phyloP scores from a whole-genome alignment of 2,113 vertebrate genomes.

The Bambusicola thoracicus region DNA sequence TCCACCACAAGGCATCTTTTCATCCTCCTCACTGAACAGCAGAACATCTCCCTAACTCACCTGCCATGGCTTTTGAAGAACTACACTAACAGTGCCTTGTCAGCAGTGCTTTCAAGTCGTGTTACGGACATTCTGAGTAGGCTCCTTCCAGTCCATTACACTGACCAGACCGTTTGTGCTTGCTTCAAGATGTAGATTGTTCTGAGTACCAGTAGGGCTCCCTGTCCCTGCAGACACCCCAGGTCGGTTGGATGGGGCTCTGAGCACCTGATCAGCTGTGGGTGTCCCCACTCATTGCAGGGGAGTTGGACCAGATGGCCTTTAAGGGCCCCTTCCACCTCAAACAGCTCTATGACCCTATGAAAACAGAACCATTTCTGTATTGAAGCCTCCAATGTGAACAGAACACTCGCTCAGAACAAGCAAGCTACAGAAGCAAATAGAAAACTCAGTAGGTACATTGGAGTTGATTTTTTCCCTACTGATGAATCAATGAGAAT shows the following conservation, averaged over 20 bases:
- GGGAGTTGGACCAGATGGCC: too few species aligned
- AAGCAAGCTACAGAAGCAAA: background rate
- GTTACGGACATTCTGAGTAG: background rate
- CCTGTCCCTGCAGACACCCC: too few species aligned
- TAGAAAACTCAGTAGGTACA: background rate
- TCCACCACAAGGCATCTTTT: background rate
- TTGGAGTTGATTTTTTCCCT: background rate
- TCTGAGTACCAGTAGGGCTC: background rate
- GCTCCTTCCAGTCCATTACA: background rate
- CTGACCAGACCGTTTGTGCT: background rate
- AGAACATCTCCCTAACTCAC: background rate
- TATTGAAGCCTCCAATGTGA: background rate
- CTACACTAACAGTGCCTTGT: background rate
- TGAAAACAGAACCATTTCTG: background rate
- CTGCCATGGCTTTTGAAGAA: background rate
- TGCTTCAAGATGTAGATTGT: background rate
- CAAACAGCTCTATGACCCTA: too few species aligned
- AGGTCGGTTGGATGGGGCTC: too few species aligned
- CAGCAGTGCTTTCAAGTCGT: background rate
- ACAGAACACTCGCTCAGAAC: background rate
- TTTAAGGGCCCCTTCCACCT: too few species aligned
- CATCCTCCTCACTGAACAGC: background rate
- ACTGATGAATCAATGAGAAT: background rate
- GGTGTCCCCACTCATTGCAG: too few species aligned
- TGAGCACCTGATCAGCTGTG: too few species aligned